Percentiles rank a stretch among this genome's conserved stretches.
Conservation (phyloP, 2,888 invertebrate genomes). For the Drosophila siamana region DNA sequence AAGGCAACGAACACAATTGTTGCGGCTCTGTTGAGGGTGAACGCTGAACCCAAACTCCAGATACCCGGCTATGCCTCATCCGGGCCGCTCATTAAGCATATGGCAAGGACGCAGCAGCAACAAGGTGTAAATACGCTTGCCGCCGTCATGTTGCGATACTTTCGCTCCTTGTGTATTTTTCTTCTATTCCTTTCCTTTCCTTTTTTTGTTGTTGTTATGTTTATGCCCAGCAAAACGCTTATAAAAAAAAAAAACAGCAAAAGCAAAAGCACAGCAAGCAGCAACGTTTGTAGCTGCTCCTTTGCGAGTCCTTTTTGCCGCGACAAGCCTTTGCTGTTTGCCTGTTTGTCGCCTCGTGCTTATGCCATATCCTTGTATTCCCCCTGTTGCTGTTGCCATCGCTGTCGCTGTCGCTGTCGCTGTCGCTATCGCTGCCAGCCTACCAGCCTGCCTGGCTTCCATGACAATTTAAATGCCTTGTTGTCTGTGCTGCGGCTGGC, state of each 20-base stretch:
- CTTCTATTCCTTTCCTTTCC: too few species aligned
- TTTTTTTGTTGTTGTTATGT: not conserved
- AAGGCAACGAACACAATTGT: constrained; percentile 57
- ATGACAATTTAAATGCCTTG: constrained; percentile 77
- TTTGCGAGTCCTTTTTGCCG: constrained; percentile 30
- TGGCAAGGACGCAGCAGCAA: constrained; percentile 63
- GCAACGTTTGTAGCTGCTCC: too few species aligned
- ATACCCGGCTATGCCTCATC: constrained; percentile 29
- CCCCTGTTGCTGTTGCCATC: not conserved
- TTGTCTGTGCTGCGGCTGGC: constrained; percentile 41
- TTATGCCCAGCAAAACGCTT: constrained; percentile 43
- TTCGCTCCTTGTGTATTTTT: constrained; percentile 42
- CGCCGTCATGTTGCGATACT: constrained; percentile 41
- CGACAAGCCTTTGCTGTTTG: constrained; percentile 57
- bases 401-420: not conserved
- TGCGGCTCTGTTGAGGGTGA: constrained; percentile 12
- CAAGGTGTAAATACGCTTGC: constrained; percentile 76
- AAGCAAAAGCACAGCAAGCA: constrained; percentile 40
- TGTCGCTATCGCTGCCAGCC: not conserved
- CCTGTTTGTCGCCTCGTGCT: constrained; percentile 20
- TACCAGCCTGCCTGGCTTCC: constrained; percentile 43
- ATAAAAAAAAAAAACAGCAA: constrained; percentile 45
- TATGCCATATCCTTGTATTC: constrained; percentile 30
- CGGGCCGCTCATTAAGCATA: constrained; percentile 76
- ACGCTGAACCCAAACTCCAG: not conserved